phyloP scores from a whole-genome alignment of 2,797 vertebrate species.

The Lophotriccus pileatus region DNA sequence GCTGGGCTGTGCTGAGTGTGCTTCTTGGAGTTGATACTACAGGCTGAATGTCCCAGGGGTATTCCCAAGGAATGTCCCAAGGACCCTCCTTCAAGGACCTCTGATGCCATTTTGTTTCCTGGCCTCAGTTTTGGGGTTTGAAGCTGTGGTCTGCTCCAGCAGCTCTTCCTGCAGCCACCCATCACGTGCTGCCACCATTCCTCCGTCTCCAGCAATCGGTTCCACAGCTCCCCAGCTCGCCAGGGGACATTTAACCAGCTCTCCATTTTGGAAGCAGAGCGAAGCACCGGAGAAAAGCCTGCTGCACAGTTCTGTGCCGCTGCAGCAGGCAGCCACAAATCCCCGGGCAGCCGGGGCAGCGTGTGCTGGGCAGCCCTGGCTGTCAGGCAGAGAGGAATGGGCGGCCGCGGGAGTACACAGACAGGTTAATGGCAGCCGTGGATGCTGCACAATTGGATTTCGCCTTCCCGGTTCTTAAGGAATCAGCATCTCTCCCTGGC shows the following conservation, averaged over 20 bases:
- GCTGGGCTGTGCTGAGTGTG: background rate
- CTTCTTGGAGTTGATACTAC: accelerated
- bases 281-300: background rate
- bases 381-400: background rate
- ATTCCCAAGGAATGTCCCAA: background rate
- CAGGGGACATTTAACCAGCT: background rate
- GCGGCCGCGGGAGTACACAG: constrained; percentile 23
- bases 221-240: background rate
- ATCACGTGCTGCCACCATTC: background rate
- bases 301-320: background rate
- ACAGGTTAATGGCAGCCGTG: constrained; percentile 72
- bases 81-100: background rate
- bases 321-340: background rate
- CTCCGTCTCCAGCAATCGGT: background rate
- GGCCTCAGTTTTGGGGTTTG: background rate
- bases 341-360: background rate
- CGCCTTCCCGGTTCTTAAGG: constrained; percentile 31
- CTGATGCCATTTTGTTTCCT: background rate
- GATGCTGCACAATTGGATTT: constrained; percentile 68
- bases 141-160: background rate
- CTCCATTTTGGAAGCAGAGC: background rate
- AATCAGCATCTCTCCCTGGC: constrained; percentile 1
- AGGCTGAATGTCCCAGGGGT: background rate
- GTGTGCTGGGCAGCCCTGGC: background rate
- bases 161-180: background rate